phyloP scores from a whole-genome alignment of 2,113 vertebrate species.

The Hippopotamus amphibius region DNA sequence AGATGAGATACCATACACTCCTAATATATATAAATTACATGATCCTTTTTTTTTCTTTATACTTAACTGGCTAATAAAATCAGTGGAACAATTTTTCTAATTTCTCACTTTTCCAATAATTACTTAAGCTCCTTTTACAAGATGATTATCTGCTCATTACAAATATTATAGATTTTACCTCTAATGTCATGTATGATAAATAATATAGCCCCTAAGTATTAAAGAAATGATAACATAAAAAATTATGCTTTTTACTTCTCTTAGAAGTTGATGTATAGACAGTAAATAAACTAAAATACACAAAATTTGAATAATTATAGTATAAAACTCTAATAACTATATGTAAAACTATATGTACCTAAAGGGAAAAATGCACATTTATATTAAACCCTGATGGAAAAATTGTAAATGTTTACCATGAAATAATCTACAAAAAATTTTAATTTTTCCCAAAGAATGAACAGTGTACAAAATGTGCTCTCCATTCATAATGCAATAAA shows the following conservation, averaged over 20 bases:
- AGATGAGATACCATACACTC: not conserved
- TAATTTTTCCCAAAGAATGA: not conserved
- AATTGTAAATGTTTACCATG: not conserved
- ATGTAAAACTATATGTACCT: not conserved
- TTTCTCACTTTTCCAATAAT: not conserved
- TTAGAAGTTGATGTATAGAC: not conserved
- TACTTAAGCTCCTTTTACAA: not conserved
- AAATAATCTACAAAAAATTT: not conserved
- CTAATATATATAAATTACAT: not conserved
- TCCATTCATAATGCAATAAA: not conserved
- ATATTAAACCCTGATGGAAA: not conserved
- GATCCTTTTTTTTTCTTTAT: not conserved
- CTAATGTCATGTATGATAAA: not conserved
- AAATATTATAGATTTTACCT: not conserved
- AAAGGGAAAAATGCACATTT: not conserved
- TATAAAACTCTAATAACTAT: not conserved
- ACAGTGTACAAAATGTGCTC: not conserved
- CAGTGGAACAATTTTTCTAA: not conserved
- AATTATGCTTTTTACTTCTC: not conserved
- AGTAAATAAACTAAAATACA: not conserved
- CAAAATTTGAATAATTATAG: not conserved
- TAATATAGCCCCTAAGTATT: not conserved
- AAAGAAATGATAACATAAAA: slow-evolving; percentile 3
- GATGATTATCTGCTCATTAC: not conserved
- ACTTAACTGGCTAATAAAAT: not conserved